phyloP scores from a whole-genome alignment of 1,140 invertebrate species.

The Centruroides vittatus region DNA sequence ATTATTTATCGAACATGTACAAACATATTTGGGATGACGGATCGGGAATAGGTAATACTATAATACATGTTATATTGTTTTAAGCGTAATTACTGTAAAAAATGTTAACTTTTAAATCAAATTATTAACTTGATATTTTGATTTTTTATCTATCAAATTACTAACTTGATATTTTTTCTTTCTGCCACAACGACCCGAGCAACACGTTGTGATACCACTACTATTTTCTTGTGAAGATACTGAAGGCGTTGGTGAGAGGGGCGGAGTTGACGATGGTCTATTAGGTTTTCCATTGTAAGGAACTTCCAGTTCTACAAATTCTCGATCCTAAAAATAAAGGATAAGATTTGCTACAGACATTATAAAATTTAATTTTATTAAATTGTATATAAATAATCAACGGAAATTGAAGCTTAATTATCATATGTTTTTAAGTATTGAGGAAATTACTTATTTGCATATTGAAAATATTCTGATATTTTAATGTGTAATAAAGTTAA shows the following conservation, averaged over 20 bases:
- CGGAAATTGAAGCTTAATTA: too few relatives aligned
- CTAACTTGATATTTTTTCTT: slow-evolving; percentile 72
- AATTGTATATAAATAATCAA: background rate
- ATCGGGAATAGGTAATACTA: too few relatives aligned
- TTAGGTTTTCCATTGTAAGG: slow-evolving; percentile 84
- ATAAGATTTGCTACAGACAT: background rate
- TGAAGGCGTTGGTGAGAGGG: slow-evolving; percentile 67
- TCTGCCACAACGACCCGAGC: slow-evolving; percentile 65
- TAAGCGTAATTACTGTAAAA: background rate
- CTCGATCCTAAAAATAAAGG: slow-evolving; percentile 58
- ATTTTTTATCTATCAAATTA: slow-evolving; percentile 17
- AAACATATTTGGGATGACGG: too few relatives aligned
- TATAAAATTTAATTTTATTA: background rate
- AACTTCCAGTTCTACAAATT: slow-evolving; percentile 91
- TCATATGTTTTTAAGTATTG: too few relatives aligned
- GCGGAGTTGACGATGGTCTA: slow-evolving; percentile 49
- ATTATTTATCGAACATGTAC: too few relatives aligned
- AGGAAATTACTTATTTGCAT: too few relatives aligned
- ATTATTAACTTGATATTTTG: background rate
- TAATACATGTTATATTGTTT: too few relatives aligned
- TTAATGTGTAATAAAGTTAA: too few relatives aligned
- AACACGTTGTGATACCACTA: slow-evolving; percentile 41
- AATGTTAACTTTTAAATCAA: background rate
- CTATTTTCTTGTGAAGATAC: slow-evolving; percentile 32
- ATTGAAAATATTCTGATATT: too few relatives aligned